Evolutionary conservation across 2,888 invertebrate genomes (phyloP).

Genomic region (Cheilosia variabilis): DNA sequence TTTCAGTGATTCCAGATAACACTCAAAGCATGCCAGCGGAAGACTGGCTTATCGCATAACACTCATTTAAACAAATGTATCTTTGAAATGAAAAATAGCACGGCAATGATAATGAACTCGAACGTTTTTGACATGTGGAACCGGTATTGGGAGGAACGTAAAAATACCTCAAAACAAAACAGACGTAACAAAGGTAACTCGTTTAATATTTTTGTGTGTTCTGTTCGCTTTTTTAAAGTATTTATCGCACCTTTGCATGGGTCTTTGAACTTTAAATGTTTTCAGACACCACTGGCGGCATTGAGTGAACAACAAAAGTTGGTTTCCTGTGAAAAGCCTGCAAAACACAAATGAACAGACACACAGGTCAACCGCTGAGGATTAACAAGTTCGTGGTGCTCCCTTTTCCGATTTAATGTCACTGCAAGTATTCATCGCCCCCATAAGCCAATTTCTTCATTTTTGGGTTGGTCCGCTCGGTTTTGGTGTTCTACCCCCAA

Average conservation of each 20-base stretch:
- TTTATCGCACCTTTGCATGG: slow-evolving; percentile 63
- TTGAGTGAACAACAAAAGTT: slow-evolving; percentile 5
- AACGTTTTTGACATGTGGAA: slow-evolving; percentile 48
- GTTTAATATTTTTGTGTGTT: slow-evolving; percentile 41
- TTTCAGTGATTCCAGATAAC: slow-evolving; percentile 49
- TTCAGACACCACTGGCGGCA: not conserved
- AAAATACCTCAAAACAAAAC: slow-evolving; percentile 17
- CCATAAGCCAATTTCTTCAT: slow-evolving; percentile 17
- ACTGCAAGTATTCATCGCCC: slow-evolving; percentile 10
- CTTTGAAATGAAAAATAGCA: slow-evolving; percentile 13
- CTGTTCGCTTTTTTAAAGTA: slow-evolving; percentile 36
- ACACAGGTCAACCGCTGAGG: slow-evolving; percentile 30
- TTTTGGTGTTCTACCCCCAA: slow-evolving; percentile 29
- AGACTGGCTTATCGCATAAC: slow-evolving; percentile 14
- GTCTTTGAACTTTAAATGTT: slow-evolving; percentile 70
- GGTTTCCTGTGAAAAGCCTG: not conserved
- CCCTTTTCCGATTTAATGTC: not conserved
- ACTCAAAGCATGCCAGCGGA: not conserved
- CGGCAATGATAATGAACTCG: slow-evolving; percentile 28
- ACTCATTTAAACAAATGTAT: slow-evolving; percentile 9
- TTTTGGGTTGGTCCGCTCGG: slow-evolving; percentile 38
- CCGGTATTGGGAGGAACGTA: slow-evolving; percentile 53
- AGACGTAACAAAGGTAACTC: slow-evolving; percentile 29
- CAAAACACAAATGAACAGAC: not conserved
- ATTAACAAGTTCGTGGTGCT: slow-evolving; percentile 15